Base-by-base conservation (phyloP, 2,888 invertebrate genomes). In the Omphaloscelis lunosa region DNA sequence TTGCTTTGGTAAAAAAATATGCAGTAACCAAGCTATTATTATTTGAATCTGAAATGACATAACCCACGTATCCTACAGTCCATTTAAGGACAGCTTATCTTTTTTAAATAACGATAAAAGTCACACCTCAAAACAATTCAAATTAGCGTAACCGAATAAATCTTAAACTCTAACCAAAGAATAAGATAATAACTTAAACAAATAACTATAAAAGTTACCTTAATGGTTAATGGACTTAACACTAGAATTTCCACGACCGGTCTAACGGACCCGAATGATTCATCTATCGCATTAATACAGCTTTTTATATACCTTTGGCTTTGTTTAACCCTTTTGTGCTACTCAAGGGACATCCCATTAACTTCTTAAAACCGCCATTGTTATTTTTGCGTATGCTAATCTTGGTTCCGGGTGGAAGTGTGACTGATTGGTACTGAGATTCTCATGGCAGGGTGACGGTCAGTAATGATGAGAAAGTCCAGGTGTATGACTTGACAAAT, bases 311-410 rank as follows among this genome's bases (percentile, higher is more conserved):
- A 85, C 89, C 80, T 88, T 85, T 90, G 91, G 91, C 92, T 93
- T 96, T 96, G 96, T 96, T 94, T 96, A 95, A 94, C 93, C 95
- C 96, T 93, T 93, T 95, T 94, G 94, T 94, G 90, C 81, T 96
- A 95, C 95, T 91, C 94, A 93, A 91, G 93, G 93, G 89, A 89
- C 90, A 92, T 92, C 93, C 89, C 94, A 95, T 96, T 95, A 96
- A 95, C 93, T 95, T 92, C 94, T 94, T 93, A 91, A 92, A 92
- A 88, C 88, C 79, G 85, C 92, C 91, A 93, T 96, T 96, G 96
- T 96, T 90, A 95, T 94, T 94, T 95, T 94, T 93, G 94, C 94
- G 91, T 95, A 95, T 95, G 95, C 92, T 93, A 95, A 96, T 96
- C 90, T 82, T 59, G 83, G 87, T 88, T 81, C 91, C 91, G 91